Base-by-base conservation (phyloP, 2,888 invertebrate genomes). In the Dysmachus trigonus region DNA sequence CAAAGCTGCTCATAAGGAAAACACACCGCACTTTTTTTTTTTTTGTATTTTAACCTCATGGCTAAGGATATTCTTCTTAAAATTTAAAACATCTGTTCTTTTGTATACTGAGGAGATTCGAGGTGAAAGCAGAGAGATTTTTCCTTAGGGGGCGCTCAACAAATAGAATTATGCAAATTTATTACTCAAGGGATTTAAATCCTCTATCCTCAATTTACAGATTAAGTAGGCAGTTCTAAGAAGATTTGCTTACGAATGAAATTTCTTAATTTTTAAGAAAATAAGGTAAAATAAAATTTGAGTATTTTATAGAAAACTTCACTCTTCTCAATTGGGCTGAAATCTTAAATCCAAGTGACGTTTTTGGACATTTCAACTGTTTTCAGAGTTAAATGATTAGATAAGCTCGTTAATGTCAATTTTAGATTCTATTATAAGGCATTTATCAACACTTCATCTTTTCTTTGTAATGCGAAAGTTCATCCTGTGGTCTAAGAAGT, bases 101-200 rank as follows among this genome's bases (percentile, higher is more conserved):
- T n/a, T 10, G 30, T n/a, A 22, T 53, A 38, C 38, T 53, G 18
- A 18, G 4, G 18, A 53, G n/a, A 22, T 7, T 53, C 7, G 53
- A 7, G 53, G 53, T 53, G 53, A 15, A 53, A 22, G 53, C 6
- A 8, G 18, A 22, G 18, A 53, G 53, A 7, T 2, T 4, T 2
- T 30, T 10, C 31, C 30, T 73, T 73, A 22, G n/a, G n/a, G 10
- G 15, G n/a, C 13, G 27, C 33, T 35, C 73, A 73, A 33, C 33
- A 33, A 62, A 62, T 53, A 53, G 81, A 81, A 81, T 53, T 81
- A 81, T 81, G 81, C 33, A 81, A 81, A 81, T 81, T 81, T 53
- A 30, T 31, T 81, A 53, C 33, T 35, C 15, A n/a, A 47, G 47
- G 62, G 81, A 81, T 53, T 81, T 81, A 81, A 53, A 81, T 81